These are phyloP conservation scores for Engystomops pustulosus DNA, from an alignment of 2,113 vertebrate genomes.

Conservation along the genomic window DNA sequence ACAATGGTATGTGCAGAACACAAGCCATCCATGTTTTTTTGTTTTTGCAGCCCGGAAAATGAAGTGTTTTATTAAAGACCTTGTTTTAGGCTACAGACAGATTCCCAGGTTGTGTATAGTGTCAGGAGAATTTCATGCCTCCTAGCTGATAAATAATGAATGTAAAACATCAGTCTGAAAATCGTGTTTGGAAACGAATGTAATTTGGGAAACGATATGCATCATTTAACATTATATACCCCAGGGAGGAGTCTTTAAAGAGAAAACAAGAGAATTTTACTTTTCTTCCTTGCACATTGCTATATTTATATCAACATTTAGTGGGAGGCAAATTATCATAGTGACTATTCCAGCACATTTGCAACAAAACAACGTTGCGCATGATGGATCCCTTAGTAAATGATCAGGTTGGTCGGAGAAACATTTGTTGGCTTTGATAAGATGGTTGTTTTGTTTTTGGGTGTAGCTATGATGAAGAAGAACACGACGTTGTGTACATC, in stretches of 20 bases:
- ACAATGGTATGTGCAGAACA: not conserved
- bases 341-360: not conserved
- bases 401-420: too few species aligned
- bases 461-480: too few species aligned
- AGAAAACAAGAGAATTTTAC: not conserved
- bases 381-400: too few species aligned
- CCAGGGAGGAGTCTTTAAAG: not conserved
- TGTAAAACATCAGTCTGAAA: not conserved
- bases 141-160: constrained; percentile 15
- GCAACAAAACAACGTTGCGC: not conserved
- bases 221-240: not conserved
- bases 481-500: too few species aligned
- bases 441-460: too few species aligned
- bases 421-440: too few species aligned
- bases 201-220: not conserved
- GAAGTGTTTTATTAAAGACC: constrained; percentile 18
- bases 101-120: not conserved
- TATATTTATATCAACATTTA: not conserved
- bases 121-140: constrained; percentile 12
- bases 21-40: not conserved
- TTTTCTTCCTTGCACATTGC: not conserved
- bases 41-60: not conserved
- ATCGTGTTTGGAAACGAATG: not conserved
- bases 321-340: not conserved
- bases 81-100: not conserved